Percentiles rank a stretch among this genome's conserved stretches.
phyloP scores from a whole-genome alignment of 2,888 invertebrate genomes.

The Enchytraeus crypticus region DNA sequence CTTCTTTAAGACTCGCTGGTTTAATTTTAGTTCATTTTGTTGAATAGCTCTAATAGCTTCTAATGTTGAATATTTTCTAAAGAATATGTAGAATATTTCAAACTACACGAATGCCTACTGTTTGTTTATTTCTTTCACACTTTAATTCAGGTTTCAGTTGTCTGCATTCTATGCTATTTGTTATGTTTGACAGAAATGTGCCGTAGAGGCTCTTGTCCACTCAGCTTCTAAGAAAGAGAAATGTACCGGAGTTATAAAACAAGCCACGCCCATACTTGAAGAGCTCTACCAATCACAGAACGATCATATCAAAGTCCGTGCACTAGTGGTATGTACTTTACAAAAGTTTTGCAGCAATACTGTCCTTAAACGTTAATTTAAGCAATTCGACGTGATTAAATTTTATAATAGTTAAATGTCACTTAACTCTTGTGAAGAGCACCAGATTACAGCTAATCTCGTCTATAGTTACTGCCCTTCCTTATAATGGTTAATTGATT shows the following conservation, averaged over 20 bases:
- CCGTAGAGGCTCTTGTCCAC: conserved; percentile 91
- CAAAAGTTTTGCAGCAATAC: no score
- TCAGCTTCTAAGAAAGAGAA: conserved; percentile 95
- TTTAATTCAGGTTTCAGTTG: background rate
- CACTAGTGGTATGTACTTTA: conserved; percentile 54
- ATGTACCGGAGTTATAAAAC: conserved; percentile 75
- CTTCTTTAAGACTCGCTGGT: no score
- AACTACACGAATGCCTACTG: background rate
- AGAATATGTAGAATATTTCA: background rate
- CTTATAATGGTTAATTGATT: no score
- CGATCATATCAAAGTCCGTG: conserved; percentile 68
- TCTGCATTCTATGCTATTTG: background rate
- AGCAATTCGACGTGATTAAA: no score
- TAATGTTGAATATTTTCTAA: background rate
- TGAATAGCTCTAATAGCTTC: background rate
- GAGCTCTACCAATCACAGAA: conserved; percentile 79
- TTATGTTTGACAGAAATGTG: conserved; percentile 61
- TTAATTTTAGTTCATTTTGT: background rate
- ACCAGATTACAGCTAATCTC: no score
- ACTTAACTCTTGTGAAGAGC: no score
- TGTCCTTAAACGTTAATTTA: no score
- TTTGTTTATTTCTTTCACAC: background rate
- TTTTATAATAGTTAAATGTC: no score
- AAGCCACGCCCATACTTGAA: conserved; percentile 87
- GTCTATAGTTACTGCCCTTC: no score